phyloP scores from a whole-genome alignment of 2,113 vertebrate genomes.

The Synodontis membranacea region DNA sequence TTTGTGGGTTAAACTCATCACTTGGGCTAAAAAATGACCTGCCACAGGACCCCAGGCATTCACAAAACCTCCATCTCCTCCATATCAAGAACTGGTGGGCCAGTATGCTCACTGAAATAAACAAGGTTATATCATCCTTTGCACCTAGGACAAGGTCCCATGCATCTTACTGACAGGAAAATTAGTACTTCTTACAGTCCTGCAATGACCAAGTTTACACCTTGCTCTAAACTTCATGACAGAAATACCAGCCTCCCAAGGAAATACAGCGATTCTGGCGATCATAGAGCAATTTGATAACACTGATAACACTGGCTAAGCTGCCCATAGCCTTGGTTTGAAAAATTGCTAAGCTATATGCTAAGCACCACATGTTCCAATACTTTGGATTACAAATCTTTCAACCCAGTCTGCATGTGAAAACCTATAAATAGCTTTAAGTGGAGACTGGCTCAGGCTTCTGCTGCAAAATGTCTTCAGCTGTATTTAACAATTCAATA shows the following conservation, averaged over 20 bases:
- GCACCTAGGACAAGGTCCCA: neutral
- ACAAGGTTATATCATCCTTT: neutral
- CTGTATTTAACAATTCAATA: neutral
- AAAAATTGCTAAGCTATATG: neutral
- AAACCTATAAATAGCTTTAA: neutral
- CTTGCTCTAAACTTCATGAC: neutral
- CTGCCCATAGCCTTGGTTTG: neutral
- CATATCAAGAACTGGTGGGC: too few species aligned
- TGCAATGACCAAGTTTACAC: neutral
- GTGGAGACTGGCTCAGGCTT: neutral
- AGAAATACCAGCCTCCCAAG: neutral
- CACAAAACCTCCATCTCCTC: too few species aligned
- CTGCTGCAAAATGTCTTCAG: neutral
- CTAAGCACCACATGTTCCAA: neutral
- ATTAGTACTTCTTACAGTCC: neutral
- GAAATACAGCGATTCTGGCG: neutral
- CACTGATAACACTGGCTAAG: neutral
- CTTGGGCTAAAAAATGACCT: too few species aligned
- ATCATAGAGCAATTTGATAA: neutral
- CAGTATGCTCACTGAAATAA: neutral
- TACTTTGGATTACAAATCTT: neutral
- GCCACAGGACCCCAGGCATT: too few species aligned
- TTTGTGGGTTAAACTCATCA: too few species aligned
- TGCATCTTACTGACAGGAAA: neutral
- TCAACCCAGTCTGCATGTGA: neutral